Evolutionary conservation across 2,113 vertebrate species (phyloP).

Genomic region (Axis porcinus): DNA sequence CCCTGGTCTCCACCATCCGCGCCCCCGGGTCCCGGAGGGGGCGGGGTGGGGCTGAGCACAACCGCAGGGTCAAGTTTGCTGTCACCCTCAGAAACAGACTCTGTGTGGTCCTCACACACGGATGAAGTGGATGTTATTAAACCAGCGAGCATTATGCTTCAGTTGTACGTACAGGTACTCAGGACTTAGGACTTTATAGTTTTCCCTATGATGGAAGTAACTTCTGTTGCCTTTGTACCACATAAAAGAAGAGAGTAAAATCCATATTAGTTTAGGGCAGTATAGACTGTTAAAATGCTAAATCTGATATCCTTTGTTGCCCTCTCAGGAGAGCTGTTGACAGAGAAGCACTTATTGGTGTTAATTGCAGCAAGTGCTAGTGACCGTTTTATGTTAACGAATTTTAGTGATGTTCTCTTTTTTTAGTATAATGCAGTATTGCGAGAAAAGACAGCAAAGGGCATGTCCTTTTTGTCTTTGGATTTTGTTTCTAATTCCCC

Average conservation of each 20-base stretch:
- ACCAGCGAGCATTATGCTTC: fast-evolving
- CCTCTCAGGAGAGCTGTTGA: neutral
- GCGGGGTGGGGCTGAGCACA: neutral
- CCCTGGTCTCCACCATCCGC: neutral
- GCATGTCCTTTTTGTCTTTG: neutral
- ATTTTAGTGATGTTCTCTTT: neutral
- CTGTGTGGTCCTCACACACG: fast-evolving
- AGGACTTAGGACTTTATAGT: neutral
- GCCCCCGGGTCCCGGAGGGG: neutral
- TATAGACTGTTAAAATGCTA: neutral
- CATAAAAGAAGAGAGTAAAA: neutral
- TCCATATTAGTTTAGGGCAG: neutral
- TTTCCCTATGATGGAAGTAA: neutral
- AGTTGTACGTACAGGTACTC: fast-evolving
- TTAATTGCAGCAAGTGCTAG: neutral
- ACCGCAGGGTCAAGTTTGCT: fast-evolving
- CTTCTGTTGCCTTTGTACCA: neutral
- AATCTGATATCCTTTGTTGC: neutral
- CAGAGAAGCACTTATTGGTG: neutral
- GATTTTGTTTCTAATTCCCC: neutral
- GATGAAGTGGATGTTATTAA: neutral
- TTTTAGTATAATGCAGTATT: neutral
- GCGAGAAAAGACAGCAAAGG: neutral
- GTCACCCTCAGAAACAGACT: neutral
- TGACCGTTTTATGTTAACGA: too few species aligned